These are phyloP conservation scores for Aradophagus sp. DNA, from an alignment of 1,140 invertebrate genomes.

Conservation along the genomic window DNA sequence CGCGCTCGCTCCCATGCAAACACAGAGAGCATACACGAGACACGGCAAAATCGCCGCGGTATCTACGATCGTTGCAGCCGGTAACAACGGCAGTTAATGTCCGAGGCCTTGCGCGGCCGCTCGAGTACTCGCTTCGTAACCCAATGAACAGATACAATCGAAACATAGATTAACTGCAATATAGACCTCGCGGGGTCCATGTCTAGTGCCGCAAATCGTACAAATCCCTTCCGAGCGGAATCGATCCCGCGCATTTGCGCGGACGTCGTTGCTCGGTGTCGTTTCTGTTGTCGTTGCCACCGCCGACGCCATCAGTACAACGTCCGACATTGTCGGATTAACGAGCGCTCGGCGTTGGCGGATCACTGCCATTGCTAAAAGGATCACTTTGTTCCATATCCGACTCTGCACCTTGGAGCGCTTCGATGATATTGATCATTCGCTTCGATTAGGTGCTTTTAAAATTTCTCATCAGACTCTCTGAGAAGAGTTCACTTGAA, in stretches of 20 bases:
- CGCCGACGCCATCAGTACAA: conserved; percentile 30
- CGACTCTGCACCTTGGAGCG: conserved; percentile 14
- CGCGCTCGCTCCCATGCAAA: conserved; percentile 63
- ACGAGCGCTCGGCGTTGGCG: conserved; percentile 34
- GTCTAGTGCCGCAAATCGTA: conserved; percentile 55
- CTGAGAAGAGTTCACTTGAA: too few relatives aligned
- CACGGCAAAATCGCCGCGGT: conserved; percentile 65
- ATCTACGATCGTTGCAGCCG: conserved; percentile 71
- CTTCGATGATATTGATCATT: not conserved
- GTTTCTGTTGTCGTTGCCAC: conserved; percentile 20
- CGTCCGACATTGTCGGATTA: conserved; percentile 38
- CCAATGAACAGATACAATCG: conserved; percentile 74
- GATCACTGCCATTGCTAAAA: conserved; percentile 11
- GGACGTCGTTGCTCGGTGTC: conserved; percentile 8
- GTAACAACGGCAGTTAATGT: conserved; percentile 74
- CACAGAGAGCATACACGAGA: conserved; percentile 60
- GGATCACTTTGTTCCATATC: conserved; percentile 29
- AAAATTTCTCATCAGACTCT: too few relatives aligned
- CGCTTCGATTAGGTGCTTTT: too few relatives aligned
- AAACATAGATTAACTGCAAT: conserved; percentile 73
- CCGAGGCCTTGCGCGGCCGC: conserved; percentile 68
- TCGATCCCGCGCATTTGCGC: conserved; percentile 43
- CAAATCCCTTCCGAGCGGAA: conserved; percentile 54
- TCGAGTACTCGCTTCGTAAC: conserved; percentile 67
- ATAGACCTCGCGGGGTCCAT: conserved; percentile 69